These are phyloP conservation scores for Notarius quadriscutis DNA, from an alignment of 2,113 vertebrate genomes.

Conservation along the genomic window DNA sequence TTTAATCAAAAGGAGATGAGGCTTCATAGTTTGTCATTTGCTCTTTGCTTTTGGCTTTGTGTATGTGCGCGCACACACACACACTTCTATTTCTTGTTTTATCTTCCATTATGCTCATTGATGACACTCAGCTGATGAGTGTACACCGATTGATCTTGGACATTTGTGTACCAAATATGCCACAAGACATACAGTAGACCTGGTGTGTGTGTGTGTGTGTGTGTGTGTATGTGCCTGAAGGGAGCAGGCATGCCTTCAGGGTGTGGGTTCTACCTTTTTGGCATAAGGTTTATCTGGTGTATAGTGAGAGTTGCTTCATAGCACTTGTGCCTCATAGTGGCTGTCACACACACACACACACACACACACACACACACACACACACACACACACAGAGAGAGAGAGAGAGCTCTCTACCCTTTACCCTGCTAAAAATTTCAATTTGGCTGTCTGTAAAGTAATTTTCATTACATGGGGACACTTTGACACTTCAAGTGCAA, in stretches of 20 bases:
- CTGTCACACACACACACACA: not conserved
- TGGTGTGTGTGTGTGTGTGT: slow-evolving; percentile 26
- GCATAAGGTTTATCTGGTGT: slow-evolving; percentile 35
- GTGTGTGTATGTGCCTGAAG: slow-evolving; percentile 32
- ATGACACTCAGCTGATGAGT: not conserved
- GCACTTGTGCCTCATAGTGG: not conserved
- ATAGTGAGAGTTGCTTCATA: slow-evolving; percentile 3
- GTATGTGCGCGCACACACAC: not conserved
- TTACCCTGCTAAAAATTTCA: slow-evolving; percentile 21
- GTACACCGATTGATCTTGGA: slow-evolving; percentile 3
- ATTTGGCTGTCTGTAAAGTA: not conserved
- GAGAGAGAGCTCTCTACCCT: not conserved
- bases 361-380: not conserved
- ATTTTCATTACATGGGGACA: not conserved
- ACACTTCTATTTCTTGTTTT: not conserved
- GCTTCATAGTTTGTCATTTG: not conserved
- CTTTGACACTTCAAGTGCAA: not conserved
- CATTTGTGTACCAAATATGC: slow-evolving; percentile 22
- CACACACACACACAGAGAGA: not conserved
- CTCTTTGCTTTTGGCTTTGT: not conserved
- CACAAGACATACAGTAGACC: not conserved
- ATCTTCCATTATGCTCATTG: slow-evolving; percentile 11
- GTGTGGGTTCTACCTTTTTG: not conserved
- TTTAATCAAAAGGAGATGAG: slow-evolving; percentile 61
- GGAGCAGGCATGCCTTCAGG: slow-evolving; percentile 24